Evolutionary conservation across 2,797 vertebrate species (phyloP), one percentile per base, ranked within the genome.

Genomic region (Sciurus vulgaris): DNA sequence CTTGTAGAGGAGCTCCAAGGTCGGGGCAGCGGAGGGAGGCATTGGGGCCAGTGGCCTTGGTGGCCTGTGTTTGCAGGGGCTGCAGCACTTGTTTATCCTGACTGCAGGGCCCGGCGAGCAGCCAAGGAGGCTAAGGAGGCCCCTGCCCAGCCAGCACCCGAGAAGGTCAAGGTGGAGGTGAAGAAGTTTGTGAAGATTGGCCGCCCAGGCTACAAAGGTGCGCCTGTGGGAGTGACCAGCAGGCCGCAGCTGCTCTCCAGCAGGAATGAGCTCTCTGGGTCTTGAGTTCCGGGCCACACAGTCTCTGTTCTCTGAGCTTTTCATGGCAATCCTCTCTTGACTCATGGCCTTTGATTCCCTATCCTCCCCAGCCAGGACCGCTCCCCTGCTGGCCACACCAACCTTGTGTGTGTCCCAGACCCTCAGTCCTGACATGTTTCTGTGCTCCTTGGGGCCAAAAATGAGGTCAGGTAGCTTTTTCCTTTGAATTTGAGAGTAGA

Each of bases 151-250:
- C 99, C 99, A 0, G 99, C 99, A 0, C 99, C 99, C 0, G 99
- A 99, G 24, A 99, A 99, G 93, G 99, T 99, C 70, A 99, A 99
- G 96, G 99, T 99, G 65, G 99, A 99, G 96, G 99, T 99, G 91
- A 99, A 99, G 98, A 99, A 99, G 95, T 99, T 99, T 98, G 99
- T 99, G 87, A 99, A 99, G 98, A 99, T 99, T 5, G 99, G 99
- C 5, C 99, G 99, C 20, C 99, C 99, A 0, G 99, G 99, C 94
- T 99, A 99, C 97, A 99, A 99, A 99, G 99, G 99, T 99, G 77
- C 4, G 51, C 35, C 20, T 1, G 20, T 44, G 30, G 5, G 61
- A 14, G 18, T 7, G 56, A 7, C 0, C 1, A 10, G 59, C 74
- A 20, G 33, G 65, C 65, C 5, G 3, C 18, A 0, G 33, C n/a